Base-by-base conservation (phyloP, 2,888 invertebrate genomes). In the Harpalus rubripes region DNA sequence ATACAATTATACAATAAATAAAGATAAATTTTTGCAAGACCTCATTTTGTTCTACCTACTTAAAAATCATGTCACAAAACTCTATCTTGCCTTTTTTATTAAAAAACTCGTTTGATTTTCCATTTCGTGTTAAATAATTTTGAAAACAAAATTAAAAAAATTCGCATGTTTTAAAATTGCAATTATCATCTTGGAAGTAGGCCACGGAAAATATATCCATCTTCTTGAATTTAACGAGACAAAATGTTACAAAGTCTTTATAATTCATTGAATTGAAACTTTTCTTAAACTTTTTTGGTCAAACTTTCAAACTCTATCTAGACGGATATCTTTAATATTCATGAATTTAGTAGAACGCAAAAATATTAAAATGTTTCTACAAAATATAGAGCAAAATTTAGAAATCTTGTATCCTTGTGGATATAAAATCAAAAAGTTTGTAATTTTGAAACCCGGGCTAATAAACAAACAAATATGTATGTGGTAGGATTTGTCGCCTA, bases 121-220 rank as follows among this genome's bases (percentile, higher is more conserved):
- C 32, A 79, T 80, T 80, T 80, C n/a, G n/a, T 81, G 18, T 4
- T 39, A 26, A 59, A 39, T 80, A 78, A 80, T 58, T 63, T 22
- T 18, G 8, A 1, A 5, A 63, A 81, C 15, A 41, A 32, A 59
- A n/a, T 44, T 44, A 26, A 44, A 10, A 56, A 65, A 72, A 10
- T 22, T 68, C 12, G 12, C 7, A 22, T 26, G n/a, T 68, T 68
- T 68, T 39, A 68, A 65, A 65, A 39, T 68, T 68, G 39, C 68
- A 68, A 68, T 68, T 68, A 65, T 32, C 26, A 68, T 68, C 12
- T 8, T 12, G 26, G 26, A 68, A 39, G 68, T 32, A 22, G 18
- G 26, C 18, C 12, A 52, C 44, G 44, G 44, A 12, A 63, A 26
- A 63, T 63, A 22, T 68, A 68, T 39, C 39, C 68, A 68, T 68